phyloP scores from a whole-genome alignment of 92 coral and sea anemone genomes.

The Epizoanthus rinbou region DNA sequence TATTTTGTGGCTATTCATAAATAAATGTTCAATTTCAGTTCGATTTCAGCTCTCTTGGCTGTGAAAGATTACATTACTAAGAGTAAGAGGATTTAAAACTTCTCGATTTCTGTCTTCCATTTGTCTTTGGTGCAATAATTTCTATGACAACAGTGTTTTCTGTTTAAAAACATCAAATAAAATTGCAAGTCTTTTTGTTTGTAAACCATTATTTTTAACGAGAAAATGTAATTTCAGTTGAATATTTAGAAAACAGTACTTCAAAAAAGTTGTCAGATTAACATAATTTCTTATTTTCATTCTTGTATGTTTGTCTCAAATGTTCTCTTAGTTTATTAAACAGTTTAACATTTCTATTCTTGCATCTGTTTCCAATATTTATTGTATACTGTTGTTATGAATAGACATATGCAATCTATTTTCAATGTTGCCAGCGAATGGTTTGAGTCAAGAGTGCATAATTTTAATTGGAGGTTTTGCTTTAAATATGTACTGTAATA shows the following conservation, averaged over 20 bases:
- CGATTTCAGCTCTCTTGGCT: slow-evolving; percentile 28
- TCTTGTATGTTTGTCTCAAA: neutral
- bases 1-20: slow-evolving; percentile 16
- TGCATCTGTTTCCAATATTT: slow-evolving; percentile 12
- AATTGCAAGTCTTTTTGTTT: slow-evolving; percentile 6
- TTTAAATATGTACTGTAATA: slow-evolving; percentile 5
- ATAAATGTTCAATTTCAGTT: slow-evolving; percentile 1
- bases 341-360: slow-evolving; percentile 8
- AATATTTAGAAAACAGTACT: slow-evolving; percentile 10
- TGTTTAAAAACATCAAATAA: neutral
- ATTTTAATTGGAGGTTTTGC: slow-evolving; percentile 24
- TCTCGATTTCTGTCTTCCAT: neutral
- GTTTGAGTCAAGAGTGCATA: slow-evolving; percentile 19
- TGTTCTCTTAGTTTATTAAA: slow-evolving; percentile 5
- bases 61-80: neutral
- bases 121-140: neutral
- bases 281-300: neutral
- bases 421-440: neutral
- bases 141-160: neutral
- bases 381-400: slow-evolving; percentile 6
- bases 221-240: slow-evolving; percentile 2
- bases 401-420: slow-evolving; percentile 4
- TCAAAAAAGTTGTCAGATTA: neutral
- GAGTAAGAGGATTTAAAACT: neutral
- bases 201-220: neutral